A percentile compares a stretch with the other conserved stretches of the same genome.
Evolutionary conservation across 2,888 invertebrate species (phyloP).

Genomic region (Synergus umbraculus): DNA sequence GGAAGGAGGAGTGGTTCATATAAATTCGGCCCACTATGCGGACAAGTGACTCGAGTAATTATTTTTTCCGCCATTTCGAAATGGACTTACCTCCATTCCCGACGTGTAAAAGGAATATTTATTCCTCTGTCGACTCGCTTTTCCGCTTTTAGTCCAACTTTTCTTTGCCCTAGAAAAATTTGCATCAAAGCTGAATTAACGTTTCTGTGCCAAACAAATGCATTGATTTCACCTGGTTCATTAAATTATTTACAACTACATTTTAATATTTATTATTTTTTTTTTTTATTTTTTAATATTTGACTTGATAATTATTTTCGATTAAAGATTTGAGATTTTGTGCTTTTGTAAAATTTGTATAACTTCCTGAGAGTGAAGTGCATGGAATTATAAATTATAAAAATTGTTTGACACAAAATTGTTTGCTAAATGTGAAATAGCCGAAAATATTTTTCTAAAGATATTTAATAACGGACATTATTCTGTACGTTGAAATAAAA

Average conservation of each 20-base stretch:
- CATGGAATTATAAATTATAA: neutral
- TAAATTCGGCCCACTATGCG: constrained; percentile 70
- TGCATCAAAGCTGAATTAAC: neutral
- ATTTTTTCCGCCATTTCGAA: constrained; percentile 42
- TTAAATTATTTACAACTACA: too few relatives aligned
- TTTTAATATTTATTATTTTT: too few relatives aligned
- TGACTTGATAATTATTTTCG: too few relatives aligned
- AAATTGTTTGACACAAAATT: neutral
- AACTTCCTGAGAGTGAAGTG: too few relatives aligned
- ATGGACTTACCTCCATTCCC: constrained; percentile 31
- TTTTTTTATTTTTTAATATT: too few relatives aligned
- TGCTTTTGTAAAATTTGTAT: too few relatives aligned
- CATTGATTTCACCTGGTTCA: too few relatives aligned
- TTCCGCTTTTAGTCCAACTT: constrained; percentile 2
- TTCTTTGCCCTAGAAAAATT: constrained; percentile 6
- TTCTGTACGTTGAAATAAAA: constrained; percentile 4
- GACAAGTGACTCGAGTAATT: constrained; percentile 57
- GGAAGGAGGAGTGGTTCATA: constrained; percentile 55
- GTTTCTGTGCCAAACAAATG: neutral
- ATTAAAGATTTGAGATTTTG: too few relatives aligned
- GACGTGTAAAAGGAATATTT: constrained; percentile 41
- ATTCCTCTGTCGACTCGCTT: constrained; percentile 8
- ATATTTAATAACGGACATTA: neutral
- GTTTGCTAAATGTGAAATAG: neutral
- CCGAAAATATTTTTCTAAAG: too few relatives aligned